These are phyloP conservation scores for Semicossyphus pulcher DNA, from an alignment of 2,113 vertebrate species.

Conservation along the genomic window DNA sequence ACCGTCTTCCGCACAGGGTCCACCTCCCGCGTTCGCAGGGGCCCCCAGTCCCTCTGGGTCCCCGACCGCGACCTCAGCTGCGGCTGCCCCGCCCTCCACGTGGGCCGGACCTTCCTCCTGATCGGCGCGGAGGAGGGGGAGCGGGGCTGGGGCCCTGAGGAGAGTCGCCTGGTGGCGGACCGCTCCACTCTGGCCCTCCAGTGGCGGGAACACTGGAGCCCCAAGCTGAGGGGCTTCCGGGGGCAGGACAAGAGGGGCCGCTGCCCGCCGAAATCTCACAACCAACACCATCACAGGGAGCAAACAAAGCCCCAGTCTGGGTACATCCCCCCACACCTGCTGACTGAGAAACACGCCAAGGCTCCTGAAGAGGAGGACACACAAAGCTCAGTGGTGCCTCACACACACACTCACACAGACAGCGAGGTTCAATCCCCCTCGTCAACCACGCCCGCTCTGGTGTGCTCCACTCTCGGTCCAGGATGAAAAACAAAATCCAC, in stretches of 20 bases:
- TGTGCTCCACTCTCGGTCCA: conserved; percentile 55
- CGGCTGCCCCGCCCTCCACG: conserved; percentile 86
- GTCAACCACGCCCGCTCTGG: neutral
- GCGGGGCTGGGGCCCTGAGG: conserved; percentile 81
- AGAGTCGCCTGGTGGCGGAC: conserved; percentile 86
- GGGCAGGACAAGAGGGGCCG: conserved; percentile 87
- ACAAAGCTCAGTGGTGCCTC: neutral
- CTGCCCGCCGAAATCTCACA: conserved; percentile 73
- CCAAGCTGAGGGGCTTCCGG: conserved; percentile 87
- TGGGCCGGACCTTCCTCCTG: conserved; percentile 84
- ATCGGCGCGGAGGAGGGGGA: conserved; percentile 80
- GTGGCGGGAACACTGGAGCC: conserved; percentile 91
- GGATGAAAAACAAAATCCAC: conserved; percentile 22
- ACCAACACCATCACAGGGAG: conserved; percentile 18
- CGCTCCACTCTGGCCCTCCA: conserved; percentile 88
- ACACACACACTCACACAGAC: conserved; percentile 8
- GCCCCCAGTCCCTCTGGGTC: conserved; percentile 88
- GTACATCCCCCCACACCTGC: conserved; percentile 82
- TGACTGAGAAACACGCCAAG: conserved; percentile 48
- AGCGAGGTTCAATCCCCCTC: neutral
- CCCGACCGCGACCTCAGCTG: conserved; percentile 87
- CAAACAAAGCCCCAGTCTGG: conserved; percentile 47
- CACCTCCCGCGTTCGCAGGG: conserved; percentile 78
- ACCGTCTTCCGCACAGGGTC: conserved; percentile 83
- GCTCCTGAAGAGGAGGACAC: neutral